phyloP scores from a whole-genome alignment of 92 coral and sea anemone genomes.

The Heliopora coerulea region DNA sequence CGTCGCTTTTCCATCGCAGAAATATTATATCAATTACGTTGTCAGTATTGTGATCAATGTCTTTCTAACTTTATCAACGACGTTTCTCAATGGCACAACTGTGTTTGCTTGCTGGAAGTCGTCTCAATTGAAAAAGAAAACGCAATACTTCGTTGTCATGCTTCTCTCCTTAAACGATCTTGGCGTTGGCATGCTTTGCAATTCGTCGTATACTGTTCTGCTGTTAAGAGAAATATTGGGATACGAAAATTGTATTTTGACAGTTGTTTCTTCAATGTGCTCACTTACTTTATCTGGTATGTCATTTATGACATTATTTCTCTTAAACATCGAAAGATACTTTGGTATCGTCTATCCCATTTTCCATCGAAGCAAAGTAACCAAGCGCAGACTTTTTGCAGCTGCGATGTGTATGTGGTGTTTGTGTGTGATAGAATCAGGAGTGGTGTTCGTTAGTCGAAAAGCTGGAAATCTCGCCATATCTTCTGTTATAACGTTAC shows the following conservation, averaged over 20 bases:
- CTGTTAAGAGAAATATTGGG: neutral
- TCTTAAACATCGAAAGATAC: neutral
- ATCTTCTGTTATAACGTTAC: neutral
- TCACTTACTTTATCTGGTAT: neutral
- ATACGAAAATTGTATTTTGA: neutral
- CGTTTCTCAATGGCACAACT: neutral
- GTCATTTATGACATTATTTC: neutral
- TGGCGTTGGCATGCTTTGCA: neutral
- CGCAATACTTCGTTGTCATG: neutral
- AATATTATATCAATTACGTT: neutral
- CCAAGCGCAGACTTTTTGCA: neutral
- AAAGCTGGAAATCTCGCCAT: neutral
- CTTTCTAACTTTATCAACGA: neutral
- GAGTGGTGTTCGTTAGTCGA: neutral
- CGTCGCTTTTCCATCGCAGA: neutral
- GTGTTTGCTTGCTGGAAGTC: constrained; percentile 4
- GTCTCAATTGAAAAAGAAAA: neutral
- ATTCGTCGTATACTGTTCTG: neutral
- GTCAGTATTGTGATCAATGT: neutral
- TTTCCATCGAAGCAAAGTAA: neutral
- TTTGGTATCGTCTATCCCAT: neutral
- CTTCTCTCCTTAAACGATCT: constrained; percentile 5
- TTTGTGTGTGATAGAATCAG: no score
- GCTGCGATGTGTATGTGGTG: neutral
- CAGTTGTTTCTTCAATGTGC: neutral